Evolutionary conservation across 2,113 vertebrate species (phyloP).

Genomic region (Papio anubis): DNA sequence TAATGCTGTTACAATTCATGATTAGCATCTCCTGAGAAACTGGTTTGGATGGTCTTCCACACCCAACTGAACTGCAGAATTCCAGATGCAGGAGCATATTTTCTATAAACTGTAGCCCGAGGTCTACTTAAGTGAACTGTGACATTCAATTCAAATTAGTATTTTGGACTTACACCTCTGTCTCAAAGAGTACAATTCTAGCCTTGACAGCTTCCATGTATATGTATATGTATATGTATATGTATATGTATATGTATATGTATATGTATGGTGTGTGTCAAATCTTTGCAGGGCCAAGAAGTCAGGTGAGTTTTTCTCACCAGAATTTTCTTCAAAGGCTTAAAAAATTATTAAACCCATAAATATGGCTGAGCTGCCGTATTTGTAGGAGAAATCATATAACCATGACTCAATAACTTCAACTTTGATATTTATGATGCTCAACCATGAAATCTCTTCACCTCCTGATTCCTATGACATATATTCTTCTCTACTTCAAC

Average conservation of each 20-base stretch:
- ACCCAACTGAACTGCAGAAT: neutral
- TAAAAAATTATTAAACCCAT: neutral
- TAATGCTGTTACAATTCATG: no score
- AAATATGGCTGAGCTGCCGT: neutral
- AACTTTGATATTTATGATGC: neutral
- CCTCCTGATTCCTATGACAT: neutral
- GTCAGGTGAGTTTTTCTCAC: neutral
- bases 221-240: no score
- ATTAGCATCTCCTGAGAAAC: neutral
- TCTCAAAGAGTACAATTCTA: neutral
- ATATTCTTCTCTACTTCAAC: neutral
- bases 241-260: no score
- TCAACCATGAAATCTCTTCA: neutral
- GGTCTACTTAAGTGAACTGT: neutral
- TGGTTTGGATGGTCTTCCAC: neutral
- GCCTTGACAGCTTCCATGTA: neutral
- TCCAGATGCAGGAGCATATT: neutral
- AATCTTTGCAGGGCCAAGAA: neutral
- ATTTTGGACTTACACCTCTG: neutral
- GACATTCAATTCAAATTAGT: neutral
- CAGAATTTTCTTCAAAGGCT: neutral
- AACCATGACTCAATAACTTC: neutral
- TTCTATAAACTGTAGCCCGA: neutral
- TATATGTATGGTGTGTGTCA: neutral
- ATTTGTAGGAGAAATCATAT: neutral